A percentile compares a stretch with the other conserved stretches of the same genome.
phyloP scores from a whole-genome alignment of 2,888 invertebrate genomes.

The Boloria euphrosyne region DNA sequence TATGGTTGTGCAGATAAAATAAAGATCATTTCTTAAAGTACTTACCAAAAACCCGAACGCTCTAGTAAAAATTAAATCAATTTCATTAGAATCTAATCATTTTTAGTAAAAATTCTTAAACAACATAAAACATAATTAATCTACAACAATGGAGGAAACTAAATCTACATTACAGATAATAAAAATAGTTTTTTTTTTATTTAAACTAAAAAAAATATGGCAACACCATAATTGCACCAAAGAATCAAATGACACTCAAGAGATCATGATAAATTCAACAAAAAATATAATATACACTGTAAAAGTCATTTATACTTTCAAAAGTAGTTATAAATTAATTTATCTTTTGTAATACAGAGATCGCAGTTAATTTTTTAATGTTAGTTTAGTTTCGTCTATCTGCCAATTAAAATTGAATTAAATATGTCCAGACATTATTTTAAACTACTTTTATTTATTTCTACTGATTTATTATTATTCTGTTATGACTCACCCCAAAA shows the following conservation, averaged over 20 bases:
- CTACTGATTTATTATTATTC: too few species aligned
- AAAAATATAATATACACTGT: conserved; percentile 29
- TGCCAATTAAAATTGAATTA: too few species aligned
- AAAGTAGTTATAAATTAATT: too few species aligned
- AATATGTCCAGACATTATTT: too few species aligned
- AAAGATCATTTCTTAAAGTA: too few species aligned
- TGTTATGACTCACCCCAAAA: too few species aligned
- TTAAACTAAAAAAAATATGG: conserved; percentile 44
- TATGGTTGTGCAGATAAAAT: too few species aligned
- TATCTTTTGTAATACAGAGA: too few species aligned
- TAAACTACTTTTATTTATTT: too few species aligned
- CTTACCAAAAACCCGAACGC: neutral
- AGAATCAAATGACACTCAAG: conserved; percentile 53
- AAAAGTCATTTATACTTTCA: neutral
- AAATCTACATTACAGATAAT: conserved; percentile 14
- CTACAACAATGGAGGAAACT: conserved; percentile 18
- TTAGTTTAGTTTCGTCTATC: too few species aligned
- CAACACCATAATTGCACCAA: conserved; percentile 52
- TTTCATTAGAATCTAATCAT: conserved; percentile 10
- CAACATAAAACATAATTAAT: conserved; percentile 14
- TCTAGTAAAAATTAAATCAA: conserved; percentile 4
- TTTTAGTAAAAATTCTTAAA: conserved; percentile 13
- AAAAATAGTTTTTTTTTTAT: conserved; percentile 13
- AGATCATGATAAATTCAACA: conserved; percentile 50
- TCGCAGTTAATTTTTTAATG: too few species aligned